Evolutionary conservation across 1,140 invertebrate genomes (phyloP).

Genomic region (Dendroctonus valens): DNA sequence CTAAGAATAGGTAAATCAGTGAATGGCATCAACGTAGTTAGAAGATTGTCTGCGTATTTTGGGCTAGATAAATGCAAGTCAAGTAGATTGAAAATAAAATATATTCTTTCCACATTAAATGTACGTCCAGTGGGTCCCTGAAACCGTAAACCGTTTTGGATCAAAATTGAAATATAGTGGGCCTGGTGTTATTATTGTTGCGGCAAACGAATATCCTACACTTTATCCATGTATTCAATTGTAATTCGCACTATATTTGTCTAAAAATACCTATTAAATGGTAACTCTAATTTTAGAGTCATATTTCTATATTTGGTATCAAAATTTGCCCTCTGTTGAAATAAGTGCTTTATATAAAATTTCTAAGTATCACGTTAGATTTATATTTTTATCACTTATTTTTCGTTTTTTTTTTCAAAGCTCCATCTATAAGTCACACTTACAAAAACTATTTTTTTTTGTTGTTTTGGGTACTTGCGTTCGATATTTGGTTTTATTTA

Average conservation of each 20-base stretch:
- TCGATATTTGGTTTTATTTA: slow-evolving; percentile 29
- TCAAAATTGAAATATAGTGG: no score
- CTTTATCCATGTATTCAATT: slow-evolving; percentile 22
- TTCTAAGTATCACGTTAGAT: slow-evolving; percentile 29
- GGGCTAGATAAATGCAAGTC: no score
- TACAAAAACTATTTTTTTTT: slow-evolving; percentile 21
- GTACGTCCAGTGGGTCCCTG: no score
- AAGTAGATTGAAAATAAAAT: no score
- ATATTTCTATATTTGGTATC: slow-evolving; percentile 37
- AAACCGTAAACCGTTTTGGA: no score
- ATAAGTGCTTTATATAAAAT: slow-evolving; percentile 32
- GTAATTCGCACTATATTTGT: slow-evolving; percentile 11
- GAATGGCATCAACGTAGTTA: no score
- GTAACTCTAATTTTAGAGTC: slow-evolving; percentile 34
- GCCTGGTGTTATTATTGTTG: no score
- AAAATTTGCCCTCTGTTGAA: slow-evolving; percentile 28
- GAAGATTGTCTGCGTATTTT: no score
- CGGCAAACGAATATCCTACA: no score
- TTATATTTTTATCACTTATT: slow-evolving; percentile 31
- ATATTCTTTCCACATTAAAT: no score
- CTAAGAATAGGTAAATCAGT: no score
- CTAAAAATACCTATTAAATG: slow-evolving; percentile 25
- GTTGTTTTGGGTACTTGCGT: slow-evolving; percentile 27
- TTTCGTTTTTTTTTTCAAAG: slow-evolving; percentile 25
- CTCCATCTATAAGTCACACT: slow-evolving; percentile 20